These are phyloP conservation scores for Tridacna crocea DNA, from an alignment of 2,888 invertebrate species.

Conservation along the genomic window DNA sequence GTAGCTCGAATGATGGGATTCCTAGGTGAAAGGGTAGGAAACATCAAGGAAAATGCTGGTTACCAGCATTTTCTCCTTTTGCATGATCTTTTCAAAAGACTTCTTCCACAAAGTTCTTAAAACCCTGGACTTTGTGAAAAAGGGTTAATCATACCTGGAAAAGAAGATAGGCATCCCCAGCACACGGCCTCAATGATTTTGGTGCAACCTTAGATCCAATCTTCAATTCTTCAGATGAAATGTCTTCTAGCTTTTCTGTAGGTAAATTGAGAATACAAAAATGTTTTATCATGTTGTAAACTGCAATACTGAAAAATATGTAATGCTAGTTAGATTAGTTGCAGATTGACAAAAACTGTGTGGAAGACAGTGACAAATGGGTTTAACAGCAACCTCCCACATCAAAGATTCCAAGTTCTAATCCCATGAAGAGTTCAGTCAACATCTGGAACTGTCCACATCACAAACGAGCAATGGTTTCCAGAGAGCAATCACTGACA, in stretches of 20 bases:
- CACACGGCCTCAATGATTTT: slow-evolving; percentile 93
- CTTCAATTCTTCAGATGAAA: slow-evolving; percentile 92
- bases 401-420: too few species aligned
- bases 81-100: not conserved
- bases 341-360: too few species aligned
- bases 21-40: too few species aligned
- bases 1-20: too few species aligned
- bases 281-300: not conserved
- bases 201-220: slow-evolving; percentile 91
- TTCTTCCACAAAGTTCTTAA: not conserved
- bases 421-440: too few species aligned
- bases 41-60: not conserved
- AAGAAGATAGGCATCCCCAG: slow-evolving; percentile 95
- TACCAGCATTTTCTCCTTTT: not conserved
- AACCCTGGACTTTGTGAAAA: not conserved
- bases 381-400: too few species aligned
- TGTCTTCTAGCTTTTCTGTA: slow-evolving; percentile 83
- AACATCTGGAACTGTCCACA: too few species aligned
- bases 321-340: too few species aligned
- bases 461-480: too few species aligned
- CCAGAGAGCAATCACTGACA: too few species aligned
- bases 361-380: too few species aligned
- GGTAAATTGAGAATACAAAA: not conserved
- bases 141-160: slow-evolving; percentile 89
- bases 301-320: too few species aligned